These are phyloP conservation scores for Characodon lateralis DNA, from an alignment of 2,797 vertebrate species.

Conservation along the genomic window DNA sequence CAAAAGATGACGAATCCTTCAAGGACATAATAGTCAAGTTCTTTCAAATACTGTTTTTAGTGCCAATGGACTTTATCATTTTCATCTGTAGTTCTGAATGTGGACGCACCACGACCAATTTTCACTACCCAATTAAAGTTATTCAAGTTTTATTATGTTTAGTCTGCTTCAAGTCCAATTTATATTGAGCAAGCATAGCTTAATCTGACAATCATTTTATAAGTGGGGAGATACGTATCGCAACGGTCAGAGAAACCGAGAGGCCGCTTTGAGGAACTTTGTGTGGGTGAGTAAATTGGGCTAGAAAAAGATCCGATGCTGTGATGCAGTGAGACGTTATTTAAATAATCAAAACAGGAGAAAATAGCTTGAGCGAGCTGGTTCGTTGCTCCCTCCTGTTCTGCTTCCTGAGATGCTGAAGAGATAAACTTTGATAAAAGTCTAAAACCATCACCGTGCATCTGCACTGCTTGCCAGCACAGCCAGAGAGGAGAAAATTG, in stretches of 20 bases:
- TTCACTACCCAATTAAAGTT: slow-evolving; percentile 31
- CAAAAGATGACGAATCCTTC: neutral
- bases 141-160: slow-evolving; percentile 42
- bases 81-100: neutral
- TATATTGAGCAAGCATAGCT: slow-evolving; percentile 33
- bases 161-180: slow-evolving; percentile 43
- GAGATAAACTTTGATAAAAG: slow-evolving; percentile 36
- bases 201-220: slow-evolving; percentile 37
- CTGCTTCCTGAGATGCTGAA: slow-evolving; percentile 34
- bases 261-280: slow-evolving; percentile 9
- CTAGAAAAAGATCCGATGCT: slow-evolving; percentile 25
- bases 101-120: slow-evolving; percentile 31
- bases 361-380: slow-evolving; percentile 34
- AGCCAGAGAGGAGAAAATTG: neutral
- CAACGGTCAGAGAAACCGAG: neutral
- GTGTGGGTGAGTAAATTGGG: slow-evolving; percentile 6
- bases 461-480: neutral
- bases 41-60: neutral
- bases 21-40: neutral
- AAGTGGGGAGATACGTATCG: slow-evolving; percentile 26
- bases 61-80: neutral
- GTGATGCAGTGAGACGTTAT: slow-evolving; percentile 33
- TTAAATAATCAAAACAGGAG: slow-evolving; percentile 47
- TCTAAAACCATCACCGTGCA: slow-evolving; percentile 1
- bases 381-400: slow-evolving; percentile 29